phyloP scores from a whole-genome alignment of 2,797 vertebrate species.

The Anomalospiza imberbis region DNA sequence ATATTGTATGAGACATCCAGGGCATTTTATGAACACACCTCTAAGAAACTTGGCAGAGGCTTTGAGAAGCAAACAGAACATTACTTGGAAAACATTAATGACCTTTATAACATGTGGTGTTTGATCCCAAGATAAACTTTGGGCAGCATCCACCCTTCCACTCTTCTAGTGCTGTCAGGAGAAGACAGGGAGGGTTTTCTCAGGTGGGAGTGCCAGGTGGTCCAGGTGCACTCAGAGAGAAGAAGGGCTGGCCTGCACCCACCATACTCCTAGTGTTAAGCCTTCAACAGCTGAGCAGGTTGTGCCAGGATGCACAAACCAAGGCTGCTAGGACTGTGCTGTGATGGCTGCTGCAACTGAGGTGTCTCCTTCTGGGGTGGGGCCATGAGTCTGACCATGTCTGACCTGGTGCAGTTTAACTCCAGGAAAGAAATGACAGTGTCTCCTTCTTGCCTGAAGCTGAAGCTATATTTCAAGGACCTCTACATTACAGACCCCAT shows the following conservation, averaged over 20 bases:
- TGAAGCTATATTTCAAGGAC: neutral
- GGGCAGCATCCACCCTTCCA: neutral
- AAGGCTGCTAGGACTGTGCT: neutral
- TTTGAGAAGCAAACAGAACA: conserved; percentile 53
- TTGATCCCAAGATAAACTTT: conserved; percentile 50
- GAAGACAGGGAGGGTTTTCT: neutral
- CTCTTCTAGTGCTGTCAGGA: neutral
- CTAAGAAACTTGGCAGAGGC: conserved; percentile 35
- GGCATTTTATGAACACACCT: neutral
- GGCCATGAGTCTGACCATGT: neutral
- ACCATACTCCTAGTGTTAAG: neutral
- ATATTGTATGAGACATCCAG: neutral
- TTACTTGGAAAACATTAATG: conserved; percentile 52
- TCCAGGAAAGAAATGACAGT: neutral
- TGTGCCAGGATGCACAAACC: neutral
- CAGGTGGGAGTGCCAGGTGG: neutral
- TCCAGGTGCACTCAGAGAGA: neutral
- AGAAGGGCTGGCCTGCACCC: neutral
- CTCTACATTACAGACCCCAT: neutral
- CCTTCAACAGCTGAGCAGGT: neutral
- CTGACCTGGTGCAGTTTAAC: neutral
- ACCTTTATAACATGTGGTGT: conserved; percentile 50
- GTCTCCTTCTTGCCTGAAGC: neutral
- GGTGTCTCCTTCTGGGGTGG: neutral
- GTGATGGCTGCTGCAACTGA: accelerated